These are phyloP conservation scores for Oligia latruncula DNA, from an alignment of 2,888 invertebrate genomes.

Conservation along the genomic window DNA sequence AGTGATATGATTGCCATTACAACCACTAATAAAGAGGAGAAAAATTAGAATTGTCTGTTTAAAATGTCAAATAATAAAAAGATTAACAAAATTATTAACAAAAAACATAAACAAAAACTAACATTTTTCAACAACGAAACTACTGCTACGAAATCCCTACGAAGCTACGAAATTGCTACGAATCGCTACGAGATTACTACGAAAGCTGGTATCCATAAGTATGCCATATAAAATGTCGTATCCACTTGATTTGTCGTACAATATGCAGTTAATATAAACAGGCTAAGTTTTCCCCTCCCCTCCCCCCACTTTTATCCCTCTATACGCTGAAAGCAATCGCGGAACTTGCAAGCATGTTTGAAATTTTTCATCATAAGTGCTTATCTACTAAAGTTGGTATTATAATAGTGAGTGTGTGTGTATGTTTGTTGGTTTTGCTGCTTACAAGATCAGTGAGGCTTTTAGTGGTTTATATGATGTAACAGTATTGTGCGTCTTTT, in stretches of 20 bases:
- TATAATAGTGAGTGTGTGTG: constrained; percentile 29
- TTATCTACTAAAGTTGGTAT: constrained; percentile 52
- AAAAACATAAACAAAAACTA: not conserved
- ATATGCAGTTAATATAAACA: constrained; percentile 64
- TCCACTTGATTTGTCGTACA: constrained; percentile 59
- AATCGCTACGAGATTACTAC: constrained; percentile 51
- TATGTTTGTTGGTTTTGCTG: constrained; percentile 9
- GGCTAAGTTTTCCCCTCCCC: constrained; percentile 36
- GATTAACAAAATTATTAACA: too few species aligned
- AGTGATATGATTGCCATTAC: too few species aligned
- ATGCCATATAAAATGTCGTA: constrained; percentile 45
- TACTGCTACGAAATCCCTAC: constrained; percentile 10
- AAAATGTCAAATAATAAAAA: too few species aligned
- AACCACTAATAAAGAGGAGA: too few species aligned
- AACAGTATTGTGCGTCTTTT: not conserved
- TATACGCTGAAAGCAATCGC: constrained; percentile 43
- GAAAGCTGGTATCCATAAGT: constrained; percentile 33
- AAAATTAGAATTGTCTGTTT: too few species aligned
- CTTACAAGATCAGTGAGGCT: constrained; percentile 28
- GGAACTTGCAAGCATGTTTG: constrained; percentile 55
- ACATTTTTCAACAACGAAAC: not conserved
- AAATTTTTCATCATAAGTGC: constrained; percentile 63
- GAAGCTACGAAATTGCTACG: constrained; percentile 45
- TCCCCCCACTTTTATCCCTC: constrained; percentile 12
- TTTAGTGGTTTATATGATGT: not conserved